These are phyloP conservation scores for Chelonia mydas DNA, from an alignment of 2,797 vertebrate species.

Conservation along the genomic window DNA sequence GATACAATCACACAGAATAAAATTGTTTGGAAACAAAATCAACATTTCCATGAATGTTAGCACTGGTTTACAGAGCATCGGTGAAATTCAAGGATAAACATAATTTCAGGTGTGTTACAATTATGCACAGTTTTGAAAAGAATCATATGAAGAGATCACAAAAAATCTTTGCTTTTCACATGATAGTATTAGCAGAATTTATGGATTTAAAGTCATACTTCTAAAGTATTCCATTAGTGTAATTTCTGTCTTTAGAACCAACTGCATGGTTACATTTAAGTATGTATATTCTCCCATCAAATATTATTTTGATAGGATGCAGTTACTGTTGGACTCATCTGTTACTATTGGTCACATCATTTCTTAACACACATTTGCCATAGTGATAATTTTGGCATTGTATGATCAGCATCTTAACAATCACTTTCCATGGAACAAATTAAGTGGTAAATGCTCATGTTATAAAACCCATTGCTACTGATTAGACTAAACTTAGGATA, in stretches of 20 bases:
- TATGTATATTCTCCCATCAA: neutral
- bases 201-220: neutral
- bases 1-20: neutral
- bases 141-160: neutral
- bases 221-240: neutral
- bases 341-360: neutral
- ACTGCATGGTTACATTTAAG: neutral
- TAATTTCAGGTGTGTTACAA: neutral
- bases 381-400: neutral
- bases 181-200: neutral
- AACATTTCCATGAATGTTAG: neutral
- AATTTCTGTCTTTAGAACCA: neutral
- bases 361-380: neutral
- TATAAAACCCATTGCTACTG: constrained; percentile 60
- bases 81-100: neutral
- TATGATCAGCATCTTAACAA: neutral
- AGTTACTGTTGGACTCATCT: neutral
- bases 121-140: neutral
- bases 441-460: neutral
- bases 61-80: neutral
- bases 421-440: neutral
- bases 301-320: neutral
- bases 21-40: neutral
- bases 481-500: constrained; percentile 58
- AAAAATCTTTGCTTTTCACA: neutral